Conservation (phyloP, 1,140 invertebrate species). For the Teleopsis dalmanni region DNA sequence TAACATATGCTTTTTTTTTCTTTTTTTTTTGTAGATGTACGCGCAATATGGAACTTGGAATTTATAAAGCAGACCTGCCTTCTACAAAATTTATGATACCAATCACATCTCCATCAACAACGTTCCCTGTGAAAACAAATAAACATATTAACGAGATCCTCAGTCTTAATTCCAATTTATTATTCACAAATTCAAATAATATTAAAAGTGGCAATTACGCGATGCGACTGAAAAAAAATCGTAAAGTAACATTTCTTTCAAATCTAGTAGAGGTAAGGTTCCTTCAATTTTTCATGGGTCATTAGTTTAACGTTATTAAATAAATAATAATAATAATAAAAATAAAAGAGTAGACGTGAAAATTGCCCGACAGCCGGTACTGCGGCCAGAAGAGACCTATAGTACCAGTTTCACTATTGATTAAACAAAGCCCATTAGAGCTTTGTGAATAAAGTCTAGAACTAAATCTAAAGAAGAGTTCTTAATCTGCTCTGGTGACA, state of each 20-base stretch:
- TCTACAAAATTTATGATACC: slow-evolving; percentile 42
- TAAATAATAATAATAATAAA: not conserved
- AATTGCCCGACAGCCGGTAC: too few relatives aligned
- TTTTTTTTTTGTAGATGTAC: slow-evolving; percentile 23
- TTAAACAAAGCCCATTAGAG: too few relatives aligned
- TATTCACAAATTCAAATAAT: slow-evolving; percentile 22
- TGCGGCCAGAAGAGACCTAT: too few relatives aligned
- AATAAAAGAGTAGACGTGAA: too few relatives aligned
- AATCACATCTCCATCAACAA: slow-evolving; percentile 14
- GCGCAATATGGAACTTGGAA: slow-evolving; percentile 41
- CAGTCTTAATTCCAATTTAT: slow-evolving; percentile 25
- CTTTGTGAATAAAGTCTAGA: too few relatives aligned
- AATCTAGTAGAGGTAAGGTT: slow-evolving; percentile 40
- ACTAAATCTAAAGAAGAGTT: too few relatives aligned
- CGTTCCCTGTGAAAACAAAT: slow-evolving; percentile 9
- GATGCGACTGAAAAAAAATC: slow-evolving; percentile 42
- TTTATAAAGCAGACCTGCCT: slow-evolving; percentile 41
- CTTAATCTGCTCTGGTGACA: too few relatives aligned
- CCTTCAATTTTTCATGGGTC: too few relatives aligned
- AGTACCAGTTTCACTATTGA: too few relatives aligned
- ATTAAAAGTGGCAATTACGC: slow-evolving; percentile 15
- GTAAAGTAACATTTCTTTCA: slow-evolving; percentile 37
- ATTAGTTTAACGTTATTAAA: not conserved
- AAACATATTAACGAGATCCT: slow-evolving; percentile 20
- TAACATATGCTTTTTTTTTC: too few relatives aligned